Evolutionary conservation across 2,797 vertebrate species (phyloP), one percentile per base, ranked within the genome.

Genomic region (Echiichthys vipera): DNA sequence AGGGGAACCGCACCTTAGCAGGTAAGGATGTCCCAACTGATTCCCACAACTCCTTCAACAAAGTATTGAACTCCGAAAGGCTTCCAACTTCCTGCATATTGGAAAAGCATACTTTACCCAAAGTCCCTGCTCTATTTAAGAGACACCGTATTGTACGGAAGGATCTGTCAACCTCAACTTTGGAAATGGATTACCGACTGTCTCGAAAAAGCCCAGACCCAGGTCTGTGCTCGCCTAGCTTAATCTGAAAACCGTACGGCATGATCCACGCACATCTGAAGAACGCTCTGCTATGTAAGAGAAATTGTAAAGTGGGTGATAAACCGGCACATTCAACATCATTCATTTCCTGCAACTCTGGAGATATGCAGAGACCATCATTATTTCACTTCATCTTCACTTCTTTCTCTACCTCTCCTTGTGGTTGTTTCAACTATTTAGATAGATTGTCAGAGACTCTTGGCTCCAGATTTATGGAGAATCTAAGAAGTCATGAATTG

Each of bases 161-260:
- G 67, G 74, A 75, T 78, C 71, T 73, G 78, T 91, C 86, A 82
- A 80, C 56, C 59, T 64, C 43, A 65, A 39, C 61, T 79, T 55
- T 71, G 68, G 71, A 75, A 92, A 91, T 73, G 68, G 80, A 90
- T 89, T 81, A 74, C 66, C 4, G 55, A 71, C 53, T 30, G 45
- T 85, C 71, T 81, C 56, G 82, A 88, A 71, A 72, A 81, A 84
- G 74, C 69, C 71, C 74, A 74, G 79, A 46, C 64, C 70, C 7
- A 20, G 13, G 65, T 84, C 86, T 82, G 51, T 63, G 67, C 83
- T 84, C 72, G 70, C 58, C 56, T 76, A 57, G 18, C 84, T 81
- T 89, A 78, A 92, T 91, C 76, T 85, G 47, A 87, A 92, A 89
- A 84, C 80, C 81, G 29, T 90, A 77, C 71, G 78, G 69, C 56